Conservation (phyloP, 2,888 invertebrate species). For the Ichneumoninae sp. region DNA sequence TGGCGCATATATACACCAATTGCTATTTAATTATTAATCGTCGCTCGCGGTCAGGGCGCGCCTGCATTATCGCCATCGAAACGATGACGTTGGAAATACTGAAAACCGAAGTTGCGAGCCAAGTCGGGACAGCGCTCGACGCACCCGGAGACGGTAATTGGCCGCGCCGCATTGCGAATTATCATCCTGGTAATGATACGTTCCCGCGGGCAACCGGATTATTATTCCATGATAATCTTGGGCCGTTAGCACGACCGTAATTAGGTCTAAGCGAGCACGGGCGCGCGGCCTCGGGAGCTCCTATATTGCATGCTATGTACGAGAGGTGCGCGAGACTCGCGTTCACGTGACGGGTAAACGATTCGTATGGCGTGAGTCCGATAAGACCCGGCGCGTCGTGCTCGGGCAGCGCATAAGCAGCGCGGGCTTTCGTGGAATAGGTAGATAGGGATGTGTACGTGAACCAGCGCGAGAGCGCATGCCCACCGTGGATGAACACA, state of each 20-base stretch:
- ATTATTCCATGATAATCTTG: slow-evolving; percentile 68
- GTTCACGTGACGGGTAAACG: slow-evolving; percentile 67
- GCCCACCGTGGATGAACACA: neutral
- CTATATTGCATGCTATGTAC: slow-evolving; percentile 13
- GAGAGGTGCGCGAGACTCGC: slow-evolving; percentile 55
- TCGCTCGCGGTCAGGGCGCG: slow-evolving; percentile 49
- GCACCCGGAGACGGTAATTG: slow-evolving; percentile 62
- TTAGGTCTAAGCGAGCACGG: slow-evolving; percentile 64
- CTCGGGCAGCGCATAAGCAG: slow-evolving; percentile 35
- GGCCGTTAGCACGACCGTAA: slow-evolving; percentile 68
- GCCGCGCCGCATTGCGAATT: slow-evolving; percentile 67
- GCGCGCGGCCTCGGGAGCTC: slow-evolving; percentile 33
- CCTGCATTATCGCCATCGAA: slow-evolving; percentile 50
- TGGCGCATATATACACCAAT: slow-evolving; percentile 44
- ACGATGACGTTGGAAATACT: slow-evolving; percentile 43
- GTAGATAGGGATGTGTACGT: slow-evolving; percentile 36
- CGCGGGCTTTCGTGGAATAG: slow-evolving; percentile 41
- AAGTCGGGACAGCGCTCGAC: neutral
- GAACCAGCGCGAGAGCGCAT: neutral
- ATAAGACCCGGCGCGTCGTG: slow-evolving; percentile 62
- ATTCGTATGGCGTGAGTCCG: slow-evolving; percentile 67
- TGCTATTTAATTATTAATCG: slow-evolving; percentile 64
- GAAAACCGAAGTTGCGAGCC: slow-evolving; percentile 57
- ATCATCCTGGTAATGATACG: slow-evolving; percentile 67
- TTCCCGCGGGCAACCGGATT: slow-evolving; percentile 66